phyloP scores from a whole-genome alignment of 92 coral and sea anemone species.

The Plumapathes pennacea region DNA sequence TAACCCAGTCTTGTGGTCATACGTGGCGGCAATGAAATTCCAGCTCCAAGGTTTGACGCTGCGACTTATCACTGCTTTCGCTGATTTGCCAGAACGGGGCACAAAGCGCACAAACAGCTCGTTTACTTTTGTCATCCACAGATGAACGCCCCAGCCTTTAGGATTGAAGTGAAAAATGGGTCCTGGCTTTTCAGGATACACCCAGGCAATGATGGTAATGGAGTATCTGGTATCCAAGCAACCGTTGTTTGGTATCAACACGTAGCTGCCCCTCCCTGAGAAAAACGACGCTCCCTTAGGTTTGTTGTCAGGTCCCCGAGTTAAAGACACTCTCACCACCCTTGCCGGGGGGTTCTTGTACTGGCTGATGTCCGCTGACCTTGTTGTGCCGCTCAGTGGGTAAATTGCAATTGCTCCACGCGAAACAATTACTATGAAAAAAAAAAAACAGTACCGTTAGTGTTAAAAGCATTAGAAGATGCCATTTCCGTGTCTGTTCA shows the following conservation, averaged over 20 bases:
- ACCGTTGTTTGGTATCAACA: conserved; percentile 56
- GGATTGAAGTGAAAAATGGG: conserved; percentile 68
- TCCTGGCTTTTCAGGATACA: conserved; percentile 58
- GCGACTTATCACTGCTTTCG: conserved; percentile 26
- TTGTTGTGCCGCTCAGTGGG: conserved; percentile 14
- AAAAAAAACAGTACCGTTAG: no score
- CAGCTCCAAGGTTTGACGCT: conserved; percentile 36
- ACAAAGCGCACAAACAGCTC: conserved; percentile 60
- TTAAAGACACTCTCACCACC: conserved; percentile 43
- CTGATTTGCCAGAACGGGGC: conserved; percentile 43
- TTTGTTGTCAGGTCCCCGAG: conserved; percentile 62
- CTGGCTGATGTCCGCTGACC: conserved; percentile 44
- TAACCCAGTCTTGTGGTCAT: conserved; percentile 50
- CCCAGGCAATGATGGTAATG: conserved; percentile 60
- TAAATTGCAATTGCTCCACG: conserved; percentile 60
- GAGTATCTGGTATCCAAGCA: conserved; percentile 62
- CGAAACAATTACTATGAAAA: conserved; percentile 41
- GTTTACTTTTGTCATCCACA: conserved; percentile 48
- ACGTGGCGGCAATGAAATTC: conserved; percentile 54
- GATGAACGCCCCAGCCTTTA: conserved; percentile 60
- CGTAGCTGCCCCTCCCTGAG: conserved; percentile 53
- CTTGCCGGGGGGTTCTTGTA: conserved; percentile 66
- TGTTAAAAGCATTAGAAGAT: no score
- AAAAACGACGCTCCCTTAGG: conserved; percentile 62
- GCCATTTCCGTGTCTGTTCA: no score